phyloP scores from a whole-genome alignment of 1,140 invertebrate species.

The Bacillus rossius region DNA sequence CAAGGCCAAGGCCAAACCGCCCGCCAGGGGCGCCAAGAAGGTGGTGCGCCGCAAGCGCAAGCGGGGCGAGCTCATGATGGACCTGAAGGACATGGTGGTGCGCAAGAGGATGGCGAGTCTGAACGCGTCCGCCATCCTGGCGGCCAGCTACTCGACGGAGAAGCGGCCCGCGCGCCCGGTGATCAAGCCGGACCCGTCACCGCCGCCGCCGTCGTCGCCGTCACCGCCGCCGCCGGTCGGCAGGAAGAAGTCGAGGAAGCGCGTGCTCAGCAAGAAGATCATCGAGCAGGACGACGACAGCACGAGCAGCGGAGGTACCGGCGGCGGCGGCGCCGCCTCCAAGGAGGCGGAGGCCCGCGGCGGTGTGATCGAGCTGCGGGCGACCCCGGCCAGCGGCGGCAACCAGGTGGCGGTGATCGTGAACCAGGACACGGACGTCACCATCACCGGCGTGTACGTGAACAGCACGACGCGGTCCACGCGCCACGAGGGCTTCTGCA shows the following conservation, averaged over 20 bases:
- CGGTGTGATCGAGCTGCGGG: constrained; percentile 27
- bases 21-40: constrained; percentile 24
- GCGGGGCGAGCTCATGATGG: constrained; percentile 67
- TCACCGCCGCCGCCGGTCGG: constrained; percentile 26
- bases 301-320: constrained; percentile 7
- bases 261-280: not conserved
- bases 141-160: constrained; percentile 78
- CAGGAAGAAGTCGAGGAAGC: constrained; percentile 29
- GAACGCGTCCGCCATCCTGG: constrained; percentile 87
- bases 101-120: constrained; percentile 88
- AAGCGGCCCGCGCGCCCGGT: constrained; percentile 50
- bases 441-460: constrained; percentile 69
- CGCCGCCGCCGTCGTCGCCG: not conserved
- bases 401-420: constrained; percentile 37
- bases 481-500: constrained; percentile 76
- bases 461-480: constrained; percentile 64
- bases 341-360: constrained; percentile 39
- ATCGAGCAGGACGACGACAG: constrained; percentile 23
- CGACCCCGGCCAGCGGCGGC: not conserved
- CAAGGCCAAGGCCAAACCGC: constrained; percentile 16
- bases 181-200: constrained; percentile 35
- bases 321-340: constrained; percentile 20
- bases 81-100: constrained; percentile 81
- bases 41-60: constrained; percentile 40
- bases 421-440: constrained; percentile 79